Percentiles rank a stretch among this genome's conserved stretches.
Evolutionary conservation across 2,797 vertebrate species (phyloP).

Genomic region (Lerista edwardsae): DNA sequence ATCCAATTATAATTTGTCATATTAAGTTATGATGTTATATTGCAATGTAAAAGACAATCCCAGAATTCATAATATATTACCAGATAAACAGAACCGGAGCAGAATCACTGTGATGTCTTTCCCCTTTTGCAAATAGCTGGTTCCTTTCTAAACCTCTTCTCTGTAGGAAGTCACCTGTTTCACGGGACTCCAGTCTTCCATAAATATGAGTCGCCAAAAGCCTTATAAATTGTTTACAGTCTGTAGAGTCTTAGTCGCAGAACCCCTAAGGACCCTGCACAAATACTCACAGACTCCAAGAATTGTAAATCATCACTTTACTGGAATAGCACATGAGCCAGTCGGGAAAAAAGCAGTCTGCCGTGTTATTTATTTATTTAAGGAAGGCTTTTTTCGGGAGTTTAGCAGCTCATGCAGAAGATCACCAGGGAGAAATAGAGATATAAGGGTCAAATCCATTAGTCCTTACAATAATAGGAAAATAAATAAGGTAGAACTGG

Average conservation of each 20-base stretch:
- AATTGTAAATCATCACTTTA: constrained; percentile 61
- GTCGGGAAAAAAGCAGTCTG: constrained; percentile 40
- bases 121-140: not conserved
- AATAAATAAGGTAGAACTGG: constrained; percentile 17
- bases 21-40: not conserved
- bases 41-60: constrained; percentile 14
- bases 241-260: constrained; percentile 9
- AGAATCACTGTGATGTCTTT: not conserved
- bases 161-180: not conserved
- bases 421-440: constrained; percentile 51
- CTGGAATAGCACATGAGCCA: constrained; percentile 17
- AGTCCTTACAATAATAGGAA: constrained; percentile 6
- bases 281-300: constrained; percentile 36
- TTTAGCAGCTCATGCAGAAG: constrained; percentile 40
- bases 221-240: constrained; percentile 61
- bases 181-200: constrained; percentile 32
- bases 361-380: constrained; percentile 49
- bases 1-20: not conserved
- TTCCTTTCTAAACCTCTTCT: not conserved
- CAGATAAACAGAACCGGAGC: not conserved
- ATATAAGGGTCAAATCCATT: constrained; percentile 26
- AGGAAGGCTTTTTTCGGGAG: constrained; percentile 13
- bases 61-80: not conserved
- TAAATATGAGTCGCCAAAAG: constrained; percentile 39
- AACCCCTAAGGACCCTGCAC: constrained; percentile 41